These are phyloP conservation scores for Rhabdophis nuchalis DNA, from an alignment of 2,797 vertebrate genomes.

Conservation along the genomic window DNA sequence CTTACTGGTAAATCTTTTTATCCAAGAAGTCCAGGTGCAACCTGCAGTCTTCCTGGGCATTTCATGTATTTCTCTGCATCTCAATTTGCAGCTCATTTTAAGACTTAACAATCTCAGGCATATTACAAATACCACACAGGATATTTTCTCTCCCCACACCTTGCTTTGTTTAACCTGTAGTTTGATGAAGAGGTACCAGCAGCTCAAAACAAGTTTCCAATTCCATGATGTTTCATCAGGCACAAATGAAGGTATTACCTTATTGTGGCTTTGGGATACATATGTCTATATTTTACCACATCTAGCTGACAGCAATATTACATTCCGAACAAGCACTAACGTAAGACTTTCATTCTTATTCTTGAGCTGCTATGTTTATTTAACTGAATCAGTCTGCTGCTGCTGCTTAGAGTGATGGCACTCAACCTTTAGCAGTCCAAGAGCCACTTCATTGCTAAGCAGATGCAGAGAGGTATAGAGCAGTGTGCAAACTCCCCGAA, in stretches of 20 bases:
- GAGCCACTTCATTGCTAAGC: constrained; percentile 35
- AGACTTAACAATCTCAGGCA: not conserved
- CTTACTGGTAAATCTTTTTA: not conserved
- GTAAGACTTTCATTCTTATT: constrained; percentile 29
- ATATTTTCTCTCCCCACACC: not conserved
- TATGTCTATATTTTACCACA: not conserved
- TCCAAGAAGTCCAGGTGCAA: not conserved
- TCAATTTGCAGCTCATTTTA: not conserved
- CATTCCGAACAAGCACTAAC: constrained; percentile 7
- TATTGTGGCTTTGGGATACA: not conserved
- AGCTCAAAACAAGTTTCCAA: not conserved
- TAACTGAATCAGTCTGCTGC: constrained; percentile 29
- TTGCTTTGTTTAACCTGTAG: not conserved
- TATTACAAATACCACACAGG: not conserved
- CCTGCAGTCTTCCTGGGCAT: not conserved
- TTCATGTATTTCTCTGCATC: not conserved
- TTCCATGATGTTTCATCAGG: not conserved
- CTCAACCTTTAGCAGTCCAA: constrained; percentile 28
- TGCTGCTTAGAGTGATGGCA: constrained; percentile 13
- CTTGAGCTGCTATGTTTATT: constrained; percentile 28
- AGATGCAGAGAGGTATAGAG: constrained; percentile 35
- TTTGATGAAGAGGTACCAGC: not conserved
- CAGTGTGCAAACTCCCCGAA: constrained; percentile 22
- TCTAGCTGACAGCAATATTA: not conserved
- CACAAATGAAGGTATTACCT: not conserved